These are phyloP conservation scores for Bedellia somnulentella DNA, from an alignment of 2,888 invertebrate species.

Conservation along the genomic window DNA sequence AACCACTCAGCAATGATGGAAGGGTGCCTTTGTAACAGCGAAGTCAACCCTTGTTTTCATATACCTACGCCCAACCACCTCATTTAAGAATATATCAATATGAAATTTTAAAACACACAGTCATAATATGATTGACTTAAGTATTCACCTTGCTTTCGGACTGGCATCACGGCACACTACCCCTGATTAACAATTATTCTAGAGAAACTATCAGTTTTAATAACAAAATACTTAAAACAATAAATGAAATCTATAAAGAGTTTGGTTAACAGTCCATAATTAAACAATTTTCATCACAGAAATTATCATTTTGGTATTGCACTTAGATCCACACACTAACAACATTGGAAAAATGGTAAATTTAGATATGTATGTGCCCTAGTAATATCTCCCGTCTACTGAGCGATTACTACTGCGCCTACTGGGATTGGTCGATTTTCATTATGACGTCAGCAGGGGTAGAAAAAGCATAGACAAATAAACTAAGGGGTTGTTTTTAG, in stretches of 20 bases:
- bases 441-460: conserved; percentile 64
- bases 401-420: conserved; percentile 51
- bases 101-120: too few species aligned
- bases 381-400: conserved; percentile 36
- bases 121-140: too few species aligned
- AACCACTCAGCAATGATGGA: too few species aligned
- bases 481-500: too few species aligned
- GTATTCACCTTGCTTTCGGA: conserved; percentile 79
- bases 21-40: conserved; percentile 19
- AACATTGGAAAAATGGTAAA: conserved; percentile 42
- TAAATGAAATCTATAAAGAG: conserved; percentile 33
- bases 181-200: conserved; percentile 39
- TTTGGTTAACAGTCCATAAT: too few species aligned
- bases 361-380: conserved; percentile 33
- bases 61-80: too few species aligned
- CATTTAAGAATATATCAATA: too few species aligned
- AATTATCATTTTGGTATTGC: conserved; percentile 29
- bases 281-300: conserved; percentile 38
- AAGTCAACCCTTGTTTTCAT: conserved; percentile 22
- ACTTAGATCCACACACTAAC: conserved; percentile 41
- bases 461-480: conserved; percentile 51
- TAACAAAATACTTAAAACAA: conserved; percentile 33
- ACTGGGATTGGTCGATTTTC: conserved; percentile 66
- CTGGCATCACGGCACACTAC: conserved; percentile 69
- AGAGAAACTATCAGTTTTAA: conserved; percentile 30